phyloP scores from a whole-genome alignment of 2,113 vertebrate genomes.

The Gallinago jamesoni region DNA sequence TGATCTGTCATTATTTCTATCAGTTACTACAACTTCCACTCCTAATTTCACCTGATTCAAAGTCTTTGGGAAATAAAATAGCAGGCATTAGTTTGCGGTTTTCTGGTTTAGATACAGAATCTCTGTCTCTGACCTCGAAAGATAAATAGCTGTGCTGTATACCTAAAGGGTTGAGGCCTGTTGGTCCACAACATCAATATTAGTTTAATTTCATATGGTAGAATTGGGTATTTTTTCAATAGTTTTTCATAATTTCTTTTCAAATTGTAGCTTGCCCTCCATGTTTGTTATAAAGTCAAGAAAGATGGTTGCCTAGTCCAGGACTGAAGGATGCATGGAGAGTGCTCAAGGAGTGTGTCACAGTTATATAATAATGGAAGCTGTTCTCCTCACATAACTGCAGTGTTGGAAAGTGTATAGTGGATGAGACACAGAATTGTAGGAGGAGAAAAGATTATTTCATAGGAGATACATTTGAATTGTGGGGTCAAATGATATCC shows the following conservation, averaged over 20 bases:
- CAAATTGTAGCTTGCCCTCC: neutral
- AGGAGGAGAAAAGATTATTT: neutral
- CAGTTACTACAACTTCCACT: neutral
- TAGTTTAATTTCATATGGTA: neutral
- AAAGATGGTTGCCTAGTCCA: neutral
- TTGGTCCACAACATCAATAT: neutral
- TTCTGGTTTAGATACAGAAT: neutral
- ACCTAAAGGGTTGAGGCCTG: neutral
- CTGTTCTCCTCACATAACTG: slow-evolving; percentile 14
- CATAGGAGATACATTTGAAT: neutral
- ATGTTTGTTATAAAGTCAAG: neutral
- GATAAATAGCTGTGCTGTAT: neutral
- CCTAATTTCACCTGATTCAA: neutral
- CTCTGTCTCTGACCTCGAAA: neutral
- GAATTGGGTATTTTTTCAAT: neutral
- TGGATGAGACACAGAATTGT: neutral
- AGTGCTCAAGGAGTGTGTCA: neutral
- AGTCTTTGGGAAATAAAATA: neutral
- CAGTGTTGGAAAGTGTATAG: neutral
- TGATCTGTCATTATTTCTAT: neutral
- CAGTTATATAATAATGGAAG: slow-evolving; percentile 13
- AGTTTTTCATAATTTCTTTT: neutral
- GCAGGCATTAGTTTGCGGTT: neutral
- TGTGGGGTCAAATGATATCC: neutral
- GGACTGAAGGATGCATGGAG: neutral